These are phyloP conservation scores for Cyanoramphus novaezelandiae DNA, from an alignment of 2,113 vertebrate genomes.

Conservation along the genomic window DNA sequence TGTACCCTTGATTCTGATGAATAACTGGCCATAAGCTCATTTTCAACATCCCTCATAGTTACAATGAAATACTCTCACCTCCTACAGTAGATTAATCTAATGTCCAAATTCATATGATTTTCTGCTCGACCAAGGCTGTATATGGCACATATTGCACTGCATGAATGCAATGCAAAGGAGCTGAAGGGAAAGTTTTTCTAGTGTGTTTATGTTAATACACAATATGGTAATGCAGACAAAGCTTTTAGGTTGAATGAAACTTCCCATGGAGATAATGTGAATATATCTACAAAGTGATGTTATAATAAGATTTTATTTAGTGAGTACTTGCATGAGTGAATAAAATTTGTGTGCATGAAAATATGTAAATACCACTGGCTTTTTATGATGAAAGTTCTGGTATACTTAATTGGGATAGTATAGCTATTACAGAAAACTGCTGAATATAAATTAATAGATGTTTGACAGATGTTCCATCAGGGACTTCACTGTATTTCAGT, in stretches of 20 bases:
- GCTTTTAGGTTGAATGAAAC: neutral
- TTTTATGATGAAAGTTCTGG: conserved; percentile 14
- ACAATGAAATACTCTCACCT: neutral
- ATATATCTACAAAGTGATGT: neutral
- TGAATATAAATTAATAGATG: conserved; percentile 15
- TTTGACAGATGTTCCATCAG: conserved; percentile 28
- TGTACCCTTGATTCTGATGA: neutral
- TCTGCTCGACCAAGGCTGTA: neutral
- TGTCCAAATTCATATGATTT: neutral
- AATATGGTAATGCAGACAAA: neutral
- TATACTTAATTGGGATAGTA: conserved; percentile 11
- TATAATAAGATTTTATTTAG: neutral
- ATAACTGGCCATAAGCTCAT: neutral
- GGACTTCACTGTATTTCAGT: conserved; percentile 13
- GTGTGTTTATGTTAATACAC: neutral
- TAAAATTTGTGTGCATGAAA: neutral
- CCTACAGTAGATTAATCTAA: neutral
- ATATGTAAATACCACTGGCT: neutral
- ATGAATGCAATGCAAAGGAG: neutral
- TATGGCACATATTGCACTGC: neutral
- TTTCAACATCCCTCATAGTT: neutral
- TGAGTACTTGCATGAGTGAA: neutral
- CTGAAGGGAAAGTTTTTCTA: neutral
- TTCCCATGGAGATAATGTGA: neutral
- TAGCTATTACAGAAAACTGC: conserved; percentile 20